phyloP scores from a whole-genome alignment of 2,113 vertebrate species.

The Gobius niger region DNA sequence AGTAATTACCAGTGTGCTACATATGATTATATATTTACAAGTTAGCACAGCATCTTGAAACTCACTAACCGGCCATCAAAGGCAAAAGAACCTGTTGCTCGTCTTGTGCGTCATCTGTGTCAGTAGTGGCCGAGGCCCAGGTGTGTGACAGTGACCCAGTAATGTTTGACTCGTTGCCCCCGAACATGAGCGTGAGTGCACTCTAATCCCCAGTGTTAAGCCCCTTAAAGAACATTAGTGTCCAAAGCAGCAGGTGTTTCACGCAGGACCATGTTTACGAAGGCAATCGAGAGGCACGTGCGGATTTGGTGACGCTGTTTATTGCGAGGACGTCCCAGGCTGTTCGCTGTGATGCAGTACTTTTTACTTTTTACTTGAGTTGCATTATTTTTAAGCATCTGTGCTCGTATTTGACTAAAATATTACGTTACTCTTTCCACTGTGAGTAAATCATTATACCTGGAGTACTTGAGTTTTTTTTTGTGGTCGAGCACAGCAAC shows the following conservation, averaged over 20 bases:
- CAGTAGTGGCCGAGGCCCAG: conserved; percentile 52
- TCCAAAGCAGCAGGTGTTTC: conserved; percentile 49
- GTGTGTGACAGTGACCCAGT: conserved; percentile 69
- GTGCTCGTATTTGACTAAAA: too few species aligned
- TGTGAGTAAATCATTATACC: too few species aligned
- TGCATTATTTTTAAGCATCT: too few species aligned
- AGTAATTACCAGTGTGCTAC: too few species aligned
- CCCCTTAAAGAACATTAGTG: conserved; percentile 64
- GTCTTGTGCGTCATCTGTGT: conserved; percentile 46
- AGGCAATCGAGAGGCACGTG: not conserved
- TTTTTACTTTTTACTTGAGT: too few species aligned
- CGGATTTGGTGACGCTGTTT: not conserved
- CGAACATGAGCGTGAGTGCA: conserved; percentile 52
- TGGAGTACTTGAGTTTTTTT: too few species aligned
- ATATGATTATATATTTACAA: too few species aligned
- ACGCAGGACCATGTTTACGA: conserved; percentile 17
- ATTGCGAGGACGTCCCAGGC: not conserved
- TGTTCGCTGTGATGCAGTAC: too few species aligned
- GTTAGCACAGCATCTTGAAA: too few species aligned
- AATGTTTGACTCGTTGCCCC: conserved; percentile 61
- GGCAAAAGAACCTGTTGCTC: not conserved
- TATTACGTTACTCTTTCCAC: too few species aligned
- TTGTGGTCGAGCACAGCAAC: too few species aligned
- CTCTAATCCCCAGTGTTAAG: conserved; percentile 59
- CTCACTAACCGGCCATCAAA: too few species aligned